phyloP scores from a whole-genome alignment of 2,888 invertebrate genomes.

The Hemicrepidius hirtus region DNA sequence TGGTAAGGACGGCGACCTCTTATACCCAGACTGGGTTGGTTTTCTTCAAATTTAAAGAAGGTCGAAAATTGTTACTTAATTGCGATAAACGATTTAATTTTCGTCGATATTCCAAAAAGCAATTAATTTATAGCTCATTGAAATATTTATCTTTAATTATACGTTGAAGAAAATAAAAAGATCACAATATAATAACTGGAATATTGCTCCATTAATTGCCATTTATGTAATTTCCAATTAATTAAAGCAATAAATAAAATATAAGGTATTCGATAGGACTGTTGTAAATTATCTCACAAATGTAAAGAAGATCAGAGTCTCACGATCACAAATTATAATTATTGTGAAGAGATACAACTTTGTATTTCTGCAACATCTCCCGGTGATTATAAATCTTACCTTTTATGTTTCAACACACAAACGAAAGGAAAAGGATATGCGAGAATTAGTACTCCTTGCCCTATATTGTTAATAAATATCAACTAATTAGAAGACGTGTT shows the following conservation, averaged over 20 bases:
- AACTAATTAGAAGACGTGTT: slow-evolving; percentile 25
- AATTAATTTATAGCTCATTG: slow-evolving; percentile 10
- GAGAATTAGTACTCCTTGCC: slow-evolving; percentile 16
- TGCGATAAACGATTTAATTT: too few species aligned
- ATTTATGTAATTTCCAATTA: slow-evolving; percentile 37
- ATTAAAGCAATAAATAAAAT: slow-evolving; percentile 31
- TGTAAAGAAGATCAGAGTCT: slow-evolving; percentile 40
- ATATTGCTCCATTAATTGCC: slow-evolving; percentile 33
- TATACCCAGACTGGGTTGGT: not conserved
- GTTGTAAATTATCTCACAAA: slow-evolving; percentile 33
- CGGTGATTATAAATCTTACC: slow-evolving; percentile 28
- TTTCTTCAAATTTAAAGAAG: not conserved
- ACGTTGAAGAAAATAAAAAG: slow-evolving; percentile 8
- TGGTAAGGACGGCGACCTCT: slow-evolving; percentile 13
- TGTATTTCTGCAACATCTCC: slow-evolving; percentile 37
- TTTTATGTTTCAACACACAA: slow-evolving; percentile 36
- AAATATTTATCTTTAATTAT: not conserved
- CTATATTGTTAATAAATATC: slow-evolving; percentile 27
- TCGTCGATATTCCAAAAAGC: not conserved
- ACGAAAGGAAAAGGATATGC: slow-evolving; percentile 38
- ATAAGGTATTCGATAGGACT: slow-evolving; percentile 12
- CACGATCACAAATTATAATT: slow-evolving; percentile 40
- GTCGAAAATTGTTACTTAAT: not conserved
- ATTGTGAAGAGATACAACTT: slow-evolving; percentile 33
- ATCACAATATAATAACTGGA: slow-evolving; percentile 14